These are phyloP conservation scores for Pangasius sanitwongsei DNA, from an alignment of 2,797 vertebrate species.

Conservation along the genomic window DNA sequence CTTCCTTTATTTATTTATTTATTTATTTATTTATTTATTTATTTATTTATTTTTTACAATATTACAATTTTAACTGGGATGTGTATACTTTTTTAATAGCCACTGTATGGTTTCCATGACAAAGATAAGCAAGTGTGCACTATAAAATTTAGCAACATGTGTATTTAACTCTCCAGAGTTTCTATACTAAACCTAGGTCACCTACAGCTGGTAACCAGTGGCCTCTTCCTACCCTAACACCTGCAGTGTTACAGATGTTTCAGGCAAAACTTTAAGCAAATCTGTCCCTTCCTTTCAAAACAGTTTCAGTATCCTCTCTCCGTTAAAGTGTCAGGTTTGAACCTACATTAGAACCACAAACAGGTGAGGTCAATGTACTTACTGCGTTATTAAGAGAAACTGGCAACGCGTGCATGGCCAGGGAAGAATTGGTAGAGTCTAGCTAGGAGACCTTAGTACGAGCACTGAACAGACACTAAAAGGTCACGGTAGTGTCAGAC, in stretches of 20 bases:
- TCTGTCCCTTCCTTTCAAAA: slow-evolving; percentile 16
- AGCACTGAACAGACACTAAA: background rate
- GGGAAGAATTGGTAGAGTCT: background rate
- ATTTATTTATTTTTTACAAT: too few relatives aligned
- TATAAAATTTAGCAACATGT: background rate
- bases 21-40: too few relatives aligned
- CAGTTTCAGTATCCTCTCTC: slow-evolving; percentile 34
- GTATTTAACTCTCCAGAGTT: background rate
- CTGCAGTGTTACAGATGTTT: slow-evolving; percentile 36
- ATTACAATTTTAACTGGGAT: background rate
- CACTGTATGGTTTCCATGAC: too few relatives aligned
- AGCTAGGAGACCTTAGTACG: too few relatives aligned
- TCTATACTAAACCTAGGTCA: background rate
- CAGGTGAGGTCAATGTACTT: background rate
- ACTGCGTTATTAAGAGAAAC: background rate
- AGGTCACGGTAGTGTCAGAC: background rate
- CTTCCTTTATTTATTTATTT: background rate
- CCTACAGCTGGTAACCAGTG: background rate
- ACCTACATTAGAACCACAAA: background rate
- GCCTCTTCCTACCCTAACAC: slow-evolving; percentile 26
- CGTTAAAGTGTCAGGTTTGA: background rate
- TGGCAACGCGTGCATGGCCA: background rate
- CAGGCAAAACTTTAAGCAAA: slow-evolving; percentile 30
- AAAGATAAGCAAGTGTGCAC: background rate
- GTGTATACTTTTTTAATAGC: background rate